Base-by-base conservation (phyloP, 2,113 vertebrate species). In the Monopterus albus region DNA sequence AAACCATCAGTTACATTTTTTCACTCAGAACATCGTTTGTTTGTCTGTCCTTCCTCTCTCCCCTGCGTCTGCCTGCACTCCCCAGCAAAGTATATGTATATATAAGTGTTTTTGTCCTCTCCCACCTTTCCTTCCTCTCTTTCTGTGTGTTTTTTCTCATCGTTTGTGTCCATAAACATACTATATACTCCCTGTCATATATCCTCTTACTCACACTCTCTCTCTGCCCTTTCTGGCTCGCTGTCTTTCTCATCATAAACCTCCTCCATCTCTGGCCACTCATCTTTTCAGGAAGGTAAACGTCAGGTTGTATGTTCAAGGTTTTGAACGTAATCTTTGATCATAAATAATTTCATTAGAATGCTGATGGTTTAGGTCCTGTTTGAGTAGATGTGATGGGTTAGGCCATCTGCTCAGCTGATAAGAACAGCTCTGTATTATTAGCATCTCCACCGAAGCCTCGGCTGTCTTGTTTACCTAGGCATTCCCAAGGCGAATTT, bases 281-380 rank as follows among this genome's bases (percentile, higher is more conserved):
- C 81, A 70, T 85, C 79, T 72, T 72, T 73, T 84, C 42, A 5
- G 62, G 75, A 67, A 86, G 85, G 85, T 87, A 87, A 84, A 87
- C 55, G 64, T 28, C 47, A 68, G 23, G 31, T 79, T 88, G 90
- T 91, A 71, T 91, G 89, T 80, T 88, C 76, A 88, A 88, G 90
- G 85, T 89, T 91, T 89, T 75, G 78, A 78, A 58, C 57, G 76
- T 88, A 90, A 90, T 91, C 90, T 91, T 85, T 47, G 86, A 90
- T 91, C 90, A 89, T 91, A 91, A 90, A 90, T 91, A 91, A 91
- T 91, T 89, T 91, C 86, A 89, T 91, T 91, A 90, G 88, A 91
- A 91, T 90, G 88, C 90, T 87, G 90, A 89, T 91, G 90, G 89
- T 75, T 89, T 58, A 47, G 87, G 81, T 75, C 85, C 73, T 90